phyloP scores from a whole-genome alignment of 1,140 invertebrate genomes.

The Leptopilina clavipes region DNA sequence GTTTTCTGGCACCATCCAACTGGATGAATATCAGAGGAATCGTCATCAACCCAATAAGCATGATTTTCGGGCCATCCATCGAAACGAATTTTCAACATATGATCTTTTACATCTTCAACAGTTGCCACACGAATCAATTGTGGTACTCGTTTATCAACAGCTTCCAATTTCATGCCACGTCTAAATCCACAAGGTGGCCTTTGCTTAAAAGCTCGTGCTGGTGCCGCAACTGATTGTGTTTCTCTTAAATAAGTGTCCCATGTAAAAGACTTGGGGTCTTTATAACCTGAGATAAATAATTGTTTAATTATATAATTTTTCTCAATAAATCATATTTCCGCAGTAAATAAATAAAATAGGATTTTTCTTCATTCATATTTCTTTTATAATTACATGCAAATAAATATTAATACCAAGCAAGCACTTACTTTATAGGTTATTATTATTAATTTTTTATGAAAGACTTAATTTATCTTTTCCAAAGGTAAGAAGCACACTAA shows the following conservation, averaged over 20 bases:
- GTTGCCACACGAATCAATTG: constrained; percentile 90
- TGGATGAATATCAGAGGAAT: constrained; percentile 92
- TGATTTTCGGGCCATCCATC: constrained; percentile 93
- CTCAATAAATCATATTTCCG: too few species aligned
- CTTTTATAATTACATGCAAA: too few species aligned
- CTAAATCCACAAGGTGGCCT: constrained; percentile 88
- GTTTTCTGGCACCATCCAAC: constrained; percentile 93
- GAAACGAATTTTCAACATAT: constrained; percentile 88
- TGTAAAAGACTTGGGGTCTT: constrained; percentile 83
- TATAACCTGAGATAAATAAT: constrained; percentile 78
- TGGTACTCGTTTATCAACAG: constrained; percentile 90
- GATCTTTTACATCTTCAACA: constrained; percentile 84
- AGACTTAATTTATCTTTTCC: too few species aligned
- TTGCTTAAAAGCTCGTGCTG: constrained; percentile 88
- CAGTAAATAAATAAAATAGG: too few species aligned
- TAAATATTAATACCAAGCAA: too few species aligned
- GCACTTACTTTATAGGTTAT: too few species aligned
- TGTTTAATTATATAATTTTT: not conserved
- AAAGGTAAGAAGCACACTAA: too few species aligned
- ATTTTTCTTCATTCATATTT: too few species aligned
- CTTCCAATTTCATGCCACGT: constrained; percentile 92
- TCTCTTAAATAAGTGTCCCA: constrained; percentile 91
- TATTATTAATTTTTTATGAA: too few species aligned
- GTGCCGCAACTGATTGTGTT: constrained; percentile 85
- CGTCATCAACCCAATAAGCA: constrained; percentile 93